These are phyloP conservation scores for Cathartes aura DNA, from an alignment of 2,113 vertebrate genomes.

Conservation along the genomic window DNA sequence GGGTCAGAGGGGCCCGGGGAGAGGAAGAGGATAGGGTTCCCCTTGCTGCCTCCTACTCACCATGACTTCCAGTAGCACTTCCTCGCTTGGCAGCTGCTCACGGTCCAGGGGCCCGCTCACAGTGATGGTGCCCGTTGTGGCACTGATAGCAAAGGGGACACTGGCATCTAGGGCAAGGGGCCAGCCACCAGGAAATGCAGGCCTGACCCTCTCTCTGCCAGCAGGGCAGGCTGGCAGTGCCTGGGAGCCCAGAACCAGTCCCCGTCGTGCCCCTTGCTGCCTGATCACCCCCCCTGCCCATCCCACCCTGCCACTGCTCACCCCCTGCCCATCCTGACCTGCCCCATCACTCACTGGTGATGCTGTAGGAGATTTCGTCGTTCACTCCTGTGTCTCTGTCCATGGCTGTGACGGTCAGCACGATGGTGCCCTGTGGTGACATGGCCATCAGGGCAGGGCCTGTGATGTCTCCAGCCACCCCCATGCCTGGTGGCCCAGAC, in stretches of 20 bases:
- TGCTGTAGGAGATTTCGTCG: slow-evolving; percentile 28
- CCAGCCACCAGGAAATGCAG: neutral
- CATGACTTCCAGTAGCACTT: slow-evolving; percentile 77
- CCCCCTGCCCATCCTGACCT: neutral
- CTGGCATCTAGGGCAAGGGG: slow-evolving; percentile 55
- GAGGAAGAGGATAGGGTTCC: neutral
- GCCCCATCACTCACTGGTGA: slow-evolving; percentile 32
- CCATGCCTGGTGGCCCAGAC: neutral
- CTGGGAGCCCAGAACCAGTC: neutral
- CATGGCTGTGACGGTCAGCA: neutral
- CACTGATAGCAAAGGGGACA: slow-evolving; percentile 73
- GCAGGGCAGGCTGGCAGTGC: neutral
- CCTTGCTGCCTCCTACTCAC: slow-evolving; percentile 71
- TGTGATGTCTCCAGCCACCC: neutral
- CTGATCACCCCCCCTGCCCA: neutral
- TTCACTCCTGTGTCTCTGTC: slow-evolving; percentile 50
- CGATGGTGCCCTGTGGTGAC: slow-evolving; percentile 12
- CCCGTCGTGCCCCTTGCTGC: neutral
- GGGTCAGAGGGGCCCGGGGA: neutral
- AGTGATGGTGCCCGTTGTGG: slow-evolving; percentile 70
- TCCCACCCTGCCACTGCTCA: neutral
- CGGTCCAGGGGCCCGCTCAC: slow-evolving; percentile 79
- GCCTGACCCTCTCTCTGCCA: neutral
- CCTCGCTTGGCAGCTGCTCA: slow-evolving; percentile 75
- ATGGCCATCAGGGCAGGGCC: neutral